Evolutionary conservation across 2,797 vertebrate genomes (phyloP).

Genomic region (Capromys pilorides): DNA sequence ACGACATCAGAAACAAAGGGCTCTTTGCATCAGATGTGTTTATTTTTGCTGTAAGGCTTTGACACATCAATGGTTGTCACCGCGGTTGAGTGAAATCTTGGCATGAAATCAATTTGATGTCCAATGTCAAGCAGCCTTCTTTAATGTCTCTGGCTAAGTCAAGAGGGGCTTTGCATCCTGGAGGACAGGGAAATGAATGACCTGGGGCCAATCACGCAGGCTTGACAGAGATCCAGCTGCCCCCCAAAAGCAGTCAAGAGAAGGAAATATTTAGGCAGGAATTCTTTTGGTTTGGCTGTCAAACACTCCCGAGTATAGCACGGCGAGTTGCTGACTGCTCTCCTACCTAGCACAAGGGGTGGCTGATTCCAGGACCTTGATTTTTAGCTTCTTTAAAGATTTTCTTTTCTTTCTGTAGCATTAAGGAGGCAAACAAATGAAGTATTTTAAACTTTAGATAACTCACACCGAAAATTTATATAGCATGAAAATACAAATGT

Average conservation of each 20-base stretch:
- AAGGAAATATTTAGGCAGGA: not conserved
- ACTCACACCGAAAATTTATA: not conserved
- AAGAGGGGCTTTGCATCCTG: constrained; percentile 72
- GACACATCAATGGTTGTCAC: constrained; percentile 85
- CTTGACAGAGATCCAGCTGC: constrained; percentile 60
- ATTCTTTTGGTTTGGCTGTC: not conserved
- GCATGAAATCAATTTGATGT: constrained; percentile 88
- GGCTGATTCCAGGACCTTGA: not conserved
- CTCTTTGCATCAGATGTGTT: constrained; percentile 83
- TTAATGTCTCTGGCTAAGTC: constrained; percentile 83
- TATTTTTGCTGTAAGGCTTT: constrained; percentile 86
- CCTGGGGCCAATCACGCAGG: constrained; percentile 77
- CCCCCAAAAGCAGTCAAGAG: constrained; percentile 44
- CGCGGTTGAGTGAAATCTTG: constrained; percentile 85
- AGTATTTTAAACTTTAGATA: constrained; percentile 27
- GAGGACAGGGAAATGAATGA: constrained; percentile 77
- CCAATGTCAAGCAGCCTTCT: constrained; percentile 82
- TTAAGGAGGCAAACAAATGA: not conserved
- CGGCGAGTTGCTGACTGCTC: not conserved
- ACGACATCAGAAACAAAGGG: constrained; percentile 83
- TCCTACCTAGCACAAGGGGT: not conserved
- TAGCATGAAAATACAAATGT: not conserved
- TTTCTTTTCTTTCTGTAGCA: not conserved
- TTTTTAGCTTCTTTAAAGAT: not conserved
- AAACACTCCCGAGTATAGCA: not conserved